Base-by-base conservation (phyloP, 2,797 vertebrate genomes). In the Pogonophryne albipinna region DNA sequence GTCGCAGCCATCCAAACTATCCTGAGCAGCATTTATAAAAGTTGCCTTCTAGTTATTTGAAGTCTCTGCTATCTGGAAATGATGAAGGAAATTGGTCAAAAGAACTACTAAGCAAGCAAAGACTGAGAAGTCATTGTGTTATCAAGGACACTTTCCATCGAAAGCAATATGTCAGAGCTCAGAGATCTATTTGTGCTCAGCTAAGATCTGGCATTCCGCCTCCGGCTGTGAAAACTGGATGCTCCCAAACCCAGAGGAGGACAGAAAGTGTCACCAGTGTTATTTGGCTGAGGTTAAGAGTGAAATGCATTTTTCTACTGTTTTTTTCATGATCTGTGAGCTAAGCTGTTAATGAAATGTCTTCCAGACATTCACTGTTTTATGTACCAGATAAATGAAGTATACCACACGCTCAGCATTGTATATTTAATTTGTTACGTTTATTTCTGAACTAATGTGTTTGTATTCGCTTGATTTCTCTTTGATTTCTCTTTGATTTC, bases 1-100 rank as follows among this genome's bases (percentile, higher is more conserved):
- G 80, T 79, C 71, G 60, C 57, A 71, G 60, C 55, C 47, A 4
- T 65, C 80, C 41, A 52, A 77, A 64, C 31, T 42, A 50, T 63
- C 50, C 49, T 38, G 50, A 77, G 27, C 45, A 71, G 68, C 34
- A 14, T 13, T 63, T 55, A 77, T 56, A 46, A 62, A 71, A 51
- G 34, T 55, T 62, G n/a, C 23, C 27, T 38, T n/a, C 10, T 3
- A 12, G 19, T 59, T 64, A 47, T 31, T 53, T 52, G 8, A 61
- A n/a, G 31, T 70, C 41, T 72, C 1, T 20, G 65, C 27, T 74
- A 14, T 69, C 41, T 72, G 10, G 41, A 57, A 65, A 51, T 53
- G 23, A 17, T 16, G 1, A 41, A 52, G 23, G 47, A 14, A 64
- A 44, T 51, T 19, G 19, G 34, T 52, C 41, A 19, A 16, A 45